Percentiles rank a stretch among this genome's conserved stretches.
These are phyloP conservation scores for Xestoiulus laeticollis DNA, from an alignment of 2,888 invertebrate species.

Conservation along the genomic window DNA sequence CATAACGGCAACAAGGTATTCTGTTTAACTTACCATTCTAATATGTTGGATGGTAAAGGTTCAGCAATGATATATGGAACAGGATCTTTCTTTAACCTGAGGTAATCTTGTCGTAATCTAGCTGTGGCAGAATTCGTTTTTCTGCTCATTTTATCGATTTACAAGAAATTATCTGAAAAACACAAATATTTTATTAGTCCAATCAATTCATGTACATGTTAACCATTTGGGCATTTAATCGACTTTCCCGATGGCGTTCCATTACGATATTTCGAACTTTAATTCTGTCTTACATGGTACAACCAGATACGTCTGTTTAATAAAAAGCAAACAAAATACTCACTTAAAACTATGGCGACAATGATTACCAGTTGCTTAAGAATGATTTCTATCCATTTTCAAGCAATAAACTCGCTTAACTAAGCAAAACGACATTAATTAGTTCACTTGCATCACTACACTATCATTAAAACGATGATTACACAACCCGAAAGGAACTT, in stretches of 20 bases:
- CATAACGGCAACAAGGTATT: background rate
- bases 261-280: background rate
- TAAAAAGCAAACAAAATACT: background rate
- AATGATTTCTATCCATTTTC: background rate
- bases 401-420: background rate
- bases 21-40: slow-evolving; percentile 81
- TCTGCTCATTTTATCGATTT: slow-evolving; percentile 52
- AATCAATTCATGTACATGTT: background rate
- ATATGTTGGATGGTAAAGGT: slow-evolving; percentile 92
- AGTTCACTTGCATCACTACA: background rate
- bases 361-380: background rate
- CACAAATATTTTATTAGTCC: background rate
- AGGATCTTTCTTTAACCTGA: slow-evolving; percentile 93
- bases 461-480: background rate
- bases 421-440: background rate
- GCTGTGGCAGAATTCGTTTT: slow-evolving; percentile 71
- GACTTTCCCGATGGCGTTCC: background rate
- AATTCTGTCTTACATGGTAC: background rate
- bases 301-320: background rate
- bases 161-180: background rate
- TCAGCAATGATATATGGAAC: slow-evolving; percentile 96
- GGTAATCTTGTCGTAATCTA: slow-evolving; percentile 94
- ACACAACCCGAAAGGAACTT: background rate
- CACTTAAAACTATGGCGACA: background rate
- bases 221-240: background rate